Evolutionary conservation across 1,140 invertebrate genomes (phyloP), one percentile per base, ranked within the genome.

Genomic region (Schmidtea mediterranea): DNA sequence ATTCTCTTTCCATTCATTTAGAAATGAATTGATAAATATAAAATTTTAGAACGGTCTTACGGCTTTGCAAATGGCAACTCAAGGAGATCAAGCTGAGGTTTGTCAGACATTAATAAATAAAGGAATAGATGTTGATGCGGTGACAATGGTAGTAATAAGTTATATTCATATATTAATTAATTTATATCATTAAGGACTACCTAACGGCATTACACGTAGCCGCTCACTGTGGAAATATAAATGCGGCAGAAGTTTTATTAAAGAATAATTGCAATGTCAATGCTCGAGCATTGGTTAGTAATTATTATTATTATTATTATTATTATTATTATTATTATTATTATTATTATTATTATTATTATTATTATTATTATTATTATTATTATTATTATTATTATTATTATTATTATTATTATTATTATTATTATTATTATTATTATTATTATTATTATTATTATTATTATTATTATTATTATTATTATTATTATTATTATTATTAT

Each of bases 181-280:
- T 58, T 76, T 72, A 58, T 87, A 87, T 1, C 89, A 97, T 65
- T 87, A 58, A 61, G 53, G 66, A 78, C 82, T 0, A 89, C 90
- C 82, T 98, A 46, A 97, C 92, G 1, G 87, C 92, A 1, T 68
- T 99, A 21, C 89, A 97, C 63, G 80, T 97, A 41, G 90, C 92
- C 2, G 84, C 87, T 13, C 74, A 76, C 57, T 76, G 72, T 59
- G 89, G 89, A 1, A 89, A 97, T 65, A 87, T 86, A 3, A 58
- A 60, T 53, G 87, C 94, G 1, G 89, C 90, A 2, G 95, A 97
- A 64, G 67, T 97, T n/a, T 72, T 98, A 12, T 69, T 98, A 41
- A 89, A 97, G 62, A 74, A 81, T 62, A 82, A 77, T 55, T 83
- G 82, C 36, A 82, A 90, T 66, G 78, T 82, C 0, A 90, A 92